Base-by-base conservation (phyloP, 2,888 invertebrate genomes). In the Nemurella pictetii region DNA sequence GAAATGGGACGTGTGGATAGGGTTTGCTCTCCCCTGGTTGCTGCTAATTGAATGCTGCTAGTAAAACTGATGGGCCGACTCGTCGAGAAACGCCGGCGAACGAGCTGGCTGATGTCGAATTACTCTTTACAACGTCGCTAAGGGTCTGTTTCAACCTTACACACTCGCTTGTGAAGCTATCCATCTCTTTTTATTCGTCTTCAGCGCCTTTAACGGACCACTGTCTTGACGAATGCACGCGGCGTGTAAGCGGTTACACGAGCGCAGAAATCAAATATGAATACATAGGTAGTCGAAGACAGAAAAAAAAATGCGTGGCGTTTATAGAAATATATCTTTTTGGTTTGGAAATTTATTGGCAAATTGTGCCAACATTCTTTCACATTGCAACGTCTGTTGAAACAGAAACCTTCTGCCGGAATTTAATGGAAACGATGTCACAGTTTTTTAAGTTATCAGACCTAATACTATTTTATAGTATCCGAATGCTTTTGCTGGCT, bases 11-110 rank as follows among this genome's bases (percentile, higher is more conserved):
- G 30, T 78, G 78, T 7, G 30, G 75, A 78, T 30, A 30, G 30
- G 78, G 55, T 55, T 55, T 2, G 1, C 55, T 12, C 78, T 28
- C 78, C 30, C 30, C 28, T 5, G 4, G 29, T 15, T 28, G 27
- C 2, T 28, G 78, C 78, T 78, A 78, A 78, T 78, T 78, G 78
- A 78, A 78, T 78, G 78, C 78, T 30, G 78, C 78, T n/a, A 78
- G 78, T 78, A 78, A 78, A 78, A 78, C 29, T 78, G 78, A 78
- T 78, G 78, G 78, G 78, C 2, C 29, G 78, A 5, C 78, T 29
- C 78, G 78, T 7, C n/a, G 4, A 25, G n/a, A 29, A n/a, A 12
- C 28, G 78, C 28, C 20, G 26, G 20, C n/a, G 74, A 77, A 78
- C 78, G 28, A n/a, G 29, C 28, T 29, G 0, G n/a, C 30, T 78